Evolutionary conservation across 2,888 invertebrate genomes (phyloP).

Genomic region (Drosophila acutilabella): DNA sequence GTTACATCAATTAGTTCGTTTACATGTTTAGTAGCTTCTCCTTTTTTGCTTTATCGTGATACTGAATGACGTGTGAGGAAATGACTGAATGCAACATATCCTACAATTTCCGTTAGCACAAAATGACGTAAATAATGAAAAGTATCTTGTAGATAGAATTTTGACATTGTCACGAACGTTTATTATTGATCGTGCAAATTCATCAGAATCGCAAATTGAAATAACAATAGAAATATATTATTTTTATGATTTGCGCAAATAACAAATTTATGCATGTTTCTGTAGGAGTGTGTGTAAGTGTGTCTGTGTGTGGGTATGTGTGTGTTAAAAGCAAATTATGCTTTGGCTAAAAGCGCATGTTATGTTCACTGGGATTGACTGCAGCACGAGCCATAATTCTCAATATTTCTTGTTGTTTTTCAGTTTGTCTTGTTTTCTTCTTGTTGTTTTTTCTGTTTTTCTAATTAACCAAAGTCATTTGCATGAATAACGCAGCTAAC

Average conservation of each 20-base stretch:
- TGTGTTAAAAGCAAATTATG: conserved; percentile 16
- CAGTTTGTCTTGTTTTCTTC: conserved; percentile 49
- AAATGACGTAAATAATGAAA: conserved; percentile 1
- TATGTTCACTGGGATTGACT: conserved; percentile 15
- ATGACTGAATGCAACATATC: conserved; percentile 19
- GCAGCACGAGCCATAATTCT: conserved; percentile 36
- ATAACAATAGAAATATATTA: conserved; percentile 32
- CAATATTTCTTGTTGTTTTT: conserved; percentile 25
- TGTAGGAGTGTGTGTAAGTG: background rate
- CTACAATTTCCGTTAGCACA: conserved; percentile 38
- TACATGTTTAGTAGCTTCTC: background rate
- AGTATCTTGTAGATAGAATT: conserved; percentile 18
- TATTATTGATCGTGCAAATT: conserved; percentile 58
- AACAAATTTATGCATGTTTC: background rate
- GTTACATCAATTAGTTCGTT: background rate
- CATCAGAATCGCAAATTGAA: conserved; percentile 24
- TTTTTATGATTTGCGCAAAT: conserved; percentile 44
- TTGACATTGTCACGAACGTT: conserved; percentile 65
- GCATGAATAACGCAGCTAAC: conserved; percentile 80
- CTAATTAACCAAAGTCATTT: conserved; percentile 77
- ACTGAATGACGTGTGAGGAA: conserved; percentile 37
- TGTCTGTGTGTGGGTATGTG: background rate
- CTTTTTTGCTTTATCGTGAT: conserved; percentile 8
- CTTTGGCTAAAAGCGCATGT: conserved; percentile 36
- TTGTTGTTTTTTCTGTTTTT: conserved; percentile 41